phyloP scores from a whole-genome alignment of 2,888 invertebrate species.

The Leucozona laternaria region DNA sequence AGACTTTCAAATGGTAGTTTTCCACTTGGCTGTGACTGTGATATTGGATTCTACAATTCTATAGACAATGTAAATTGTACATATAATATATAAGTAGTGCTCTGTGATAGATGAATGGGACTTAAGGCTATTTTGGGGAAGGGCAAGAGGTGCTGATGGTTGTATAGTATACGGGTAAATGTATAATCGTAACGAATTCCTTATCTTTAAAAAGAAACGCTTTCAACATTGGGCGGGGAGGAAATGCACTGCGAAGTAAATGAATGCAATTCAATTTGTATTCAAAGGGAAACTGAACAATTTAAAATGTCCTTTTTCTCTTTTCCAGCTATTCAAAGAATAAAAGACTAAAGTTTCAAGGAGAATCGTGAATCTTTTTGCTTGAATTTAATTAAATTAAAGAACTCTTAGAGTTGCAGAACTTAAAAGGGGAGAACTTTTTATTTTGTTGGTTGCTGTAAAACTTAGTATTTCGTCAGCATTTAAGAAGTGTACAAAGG shows the following conservation, averaged over 20 bases:
- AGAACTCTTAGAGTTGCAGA: neutral
- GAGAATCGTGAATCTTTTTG: neutral
- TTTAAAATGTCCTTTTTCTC: neutral
- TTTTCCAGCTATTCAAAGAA: neutral
- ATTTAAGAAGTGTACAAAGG: neutral
- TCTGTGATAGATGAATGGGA: conserved; percentile 8
- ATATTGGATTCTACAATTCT: conserved; percentile 51
- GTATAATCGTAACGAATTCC: conserved; percentile 26
- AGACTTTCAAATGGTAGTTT: conserved; percentile 3
- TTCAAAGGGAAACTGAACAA: conserved; percentile 24
- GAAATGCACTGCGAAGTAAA: neutral
- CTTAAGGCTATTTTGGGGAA: conserved; percentile 1
- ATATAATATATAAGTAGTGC: neutral
- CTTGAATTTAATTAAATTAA: neutral
- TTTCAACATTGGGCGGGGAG: neutral
- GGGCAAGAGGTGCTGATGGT: neutral
- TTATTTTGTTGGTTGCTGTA: neutral
- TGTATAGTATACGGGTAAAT: neutral
- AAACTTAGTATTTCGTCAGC: neutral
- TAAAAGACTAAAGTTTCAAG: neutral
- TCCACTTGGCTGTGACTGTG: conserved; percentile 22
- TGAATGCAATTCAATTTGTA: conserved; percentile 37
- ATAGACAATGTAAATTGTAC: conserved; percentile 3
- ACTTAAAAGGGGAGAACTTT: neutral
- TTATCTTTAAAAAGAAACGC: conserved; percentile 5